Evolutionary conservation across 2,888 invertebrate genomes (phyloP), one percentile per base, ranked within the genome.

Genomic region (Chydorus sphaericus): DNA sequence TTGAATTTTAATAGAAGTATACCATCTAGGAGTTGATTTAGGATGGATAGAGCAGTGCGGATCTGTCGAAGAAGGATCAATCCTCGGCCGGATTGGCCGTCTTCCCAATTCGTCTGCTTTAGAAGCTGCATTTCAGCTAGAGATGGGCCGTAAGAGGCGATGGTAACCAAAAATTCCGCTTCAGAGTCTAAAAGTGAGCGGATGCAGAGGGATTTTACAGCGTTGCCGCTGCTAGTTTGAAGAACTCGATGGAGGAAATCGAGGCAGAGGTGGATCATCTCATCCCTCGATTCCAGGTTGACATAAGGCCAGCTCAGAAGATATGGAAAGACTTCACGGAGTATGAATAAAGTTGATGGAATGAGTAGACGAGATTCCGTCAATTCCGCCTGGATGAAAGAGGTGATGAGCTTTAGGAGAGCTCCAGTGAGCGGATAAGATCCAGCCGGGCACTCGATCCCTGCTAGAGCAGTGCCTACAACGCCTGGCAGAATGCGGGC

Each of bases 241-340:
- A 71, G 62, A 16, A 70, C 64, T 54, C 65, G 66, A 60, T 69
- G 68, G 55, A 70, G 68, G 33, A 71, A 64, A 28, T 65, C 63
- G 52, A 71, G 61, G 61, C 71, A 63, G 61, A 53, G 56, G 59
- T 61, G 59, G 63, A 68, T 68, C 53, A 70, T 66, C 48, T 61
- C 59, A 57, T 68, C 67, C 39, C 66, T 61, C 16, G 66, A 63
- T n/a, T 60, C 60, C 14, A 61, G 55, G 49, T 63, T 61, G 26
- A 62, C 63, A 59, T 68, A 71, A 50, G 68, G 61, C 70, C 70
- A 71, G 59, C 68, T 68, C 44, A 67, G 65, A 61, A 67, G 69
- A 29, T 64, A 65, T 1, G 71, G 70, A 59, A 70, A 69, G 14
- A 71, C 65, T 58, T 71, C 70, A 26, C 67, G 61, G 37, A 68